Conservation (phyloP, 2,113 vertebrate genomes). For the Otis tarda region DNA sequence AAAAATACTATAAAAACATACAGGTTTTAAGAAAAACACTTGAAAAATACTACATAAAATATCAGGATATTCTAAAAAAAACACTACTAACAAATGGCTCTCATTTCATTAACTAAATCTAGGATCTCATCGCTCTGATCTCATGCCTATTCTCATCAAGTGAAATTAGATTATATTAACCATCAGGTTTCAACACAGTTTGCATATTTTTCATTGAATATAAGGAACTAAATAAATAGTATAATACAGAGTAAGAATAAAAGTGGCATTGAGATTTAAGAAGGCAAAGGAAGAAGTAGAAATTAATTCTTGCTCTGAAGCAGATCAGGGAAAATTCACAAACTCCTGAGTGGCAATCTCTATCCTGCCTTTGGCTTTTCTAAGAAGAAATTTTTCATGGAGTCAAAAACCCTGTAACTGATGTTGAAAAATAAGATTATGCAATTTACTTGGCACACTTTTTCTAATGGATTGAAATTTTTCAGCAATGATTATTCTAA, state of each 20-base stretch:
- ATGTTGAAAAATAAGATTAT: background rate
- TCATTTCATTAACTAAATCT: background rate
- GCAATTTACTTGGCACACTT: background rate
- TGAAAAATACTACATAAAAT: background rate
- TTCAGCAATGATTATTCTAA: background rate
- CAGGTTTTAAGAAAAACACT: background rate
- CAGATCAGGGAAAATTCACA: background rate
- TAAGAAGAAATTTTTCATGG: background rate
- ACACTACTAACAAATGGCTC: background rate
- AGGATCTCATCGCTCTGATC: background rate
- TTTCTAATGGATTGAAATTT: background rate
- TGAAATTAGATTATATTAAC: background rate
- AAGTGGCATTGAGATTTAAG: background rate
- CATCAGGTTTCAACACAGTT: background rate
- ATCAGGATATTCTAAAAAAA: background rate
- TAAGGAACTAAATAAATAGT: background rate
- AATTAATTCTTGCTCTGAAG: slow-evolving; percentile 2
- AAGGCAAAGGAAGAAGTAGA: background rate
- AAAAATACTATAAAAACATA: background rate
- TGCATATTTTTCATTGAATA: background rate
- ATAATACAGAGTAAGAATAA: background rate
- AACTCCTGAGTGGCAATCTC: background rate
- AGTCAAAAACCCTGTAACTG: background rate
- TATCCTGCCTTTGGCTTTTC: background rate
- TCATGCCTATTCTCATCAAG: background rate